phyloP scores from a whole-genome alignment of 2,888 invertebrate genomes.

The Chouioia cunea region DNA sequence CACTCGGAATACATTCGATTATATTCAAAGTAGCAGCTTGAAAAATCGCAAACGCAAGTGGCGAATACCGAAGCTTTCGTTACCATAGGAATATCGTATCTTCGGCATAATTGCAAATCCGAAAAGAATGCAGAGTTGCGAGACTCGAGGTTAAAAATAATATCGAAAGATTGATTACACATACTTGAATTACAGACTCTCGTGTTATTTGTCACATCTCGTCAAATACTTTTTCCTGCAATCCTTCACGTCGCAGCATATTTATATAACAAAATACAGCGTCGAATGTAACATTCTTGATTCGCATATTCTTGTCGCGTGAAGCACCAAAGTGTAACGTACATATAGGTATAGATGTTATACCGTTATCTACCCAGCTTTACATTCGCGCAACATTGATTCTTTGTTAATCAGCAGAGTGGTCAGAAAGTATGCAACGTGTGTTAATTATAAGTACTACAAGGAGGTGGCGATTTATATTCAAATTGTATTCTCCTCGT shows the following conservation, averaged over 20 bases:
- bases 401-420: conserved; percentile 86
- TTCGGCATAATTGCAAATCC: conserved; percentile 75
- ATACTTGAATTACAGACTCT: conserved; percentile 74
- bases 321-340: conserved; percentile 75
- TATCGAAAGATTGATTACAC: too few species aligned
- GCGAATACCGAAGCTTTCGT: conserved; percentile 84
- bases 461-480: too few species aligned
- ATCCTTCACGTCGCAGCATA: conserved; percentile 77
- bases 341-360: too few species aligned
- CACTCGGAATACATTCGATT: conserved; percentile 79
- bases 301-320: conserved; percentile 78
- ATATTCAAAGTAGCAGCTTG: conserved; percentile 84
- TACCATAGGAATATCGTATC: conserved; percentile 78
- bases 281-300: conserved; percentile 80
- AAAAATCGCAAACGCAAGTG: too few species aligned
- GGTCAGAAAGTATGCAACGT: conserved; percentile 76
- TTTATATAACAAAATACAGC: conserved; percentile 85
- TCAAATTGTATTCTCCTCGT: too few species aligned
- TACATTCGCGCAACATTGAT: conserved; percentile 86
- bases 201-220: conserved; percentile 73
- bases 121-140: too few species aligned
- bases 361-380: conserved; percentile 72
- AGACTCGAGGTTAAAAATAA: too few species aligned
- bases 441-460: too few species aligned
- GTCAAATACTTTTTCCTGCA: conserved; percentile 75